Conservation (phyloP, 2,113 vertebrate genomes). For the Machaerirhynchus nigripectus region DNA sequence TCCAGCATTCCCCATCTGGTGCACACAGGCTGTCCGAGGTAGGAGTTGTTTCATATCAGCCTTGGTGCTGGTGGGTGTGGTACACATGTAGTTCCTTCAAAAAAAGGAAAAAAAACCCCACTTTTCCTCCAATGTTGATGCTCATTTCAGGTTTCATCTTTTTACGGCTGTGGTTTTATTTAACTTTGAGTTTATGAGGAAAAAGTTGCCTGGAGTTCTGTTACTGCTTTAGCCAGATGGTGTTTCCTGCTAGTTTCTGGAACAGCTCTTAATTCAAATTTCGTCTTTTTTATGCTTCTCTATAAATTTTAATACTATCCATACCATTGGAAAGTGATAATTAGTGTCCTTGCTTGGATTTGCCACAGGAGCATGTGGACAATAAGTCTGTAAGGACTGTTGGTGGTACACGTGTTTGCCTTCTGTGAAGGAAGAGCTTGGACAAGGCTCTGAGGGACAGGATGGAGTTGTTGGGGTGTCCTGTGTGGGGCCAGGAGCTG, state of each 20-base stretch:
- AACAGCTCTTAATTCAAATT: background rate
- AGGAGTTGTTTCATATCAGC: background rate
- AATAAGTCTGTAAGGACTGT: background rate
- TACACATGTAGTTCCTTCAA: fast-evolving
- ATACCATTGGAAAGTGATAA: background rate
- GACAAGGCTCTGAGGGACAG: background rate
- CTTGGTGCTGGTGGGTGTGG: background rate
- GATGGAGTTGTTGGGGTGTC: background rate
- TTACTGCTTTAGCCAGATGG: background rate
- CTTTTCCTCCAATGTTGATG: background rate
- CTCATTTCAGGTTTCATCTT: background rate
- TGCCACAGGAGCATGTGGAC: background rate
- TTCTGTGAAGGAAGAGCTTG: background rate
- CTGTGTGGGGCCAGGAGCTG: background rate
- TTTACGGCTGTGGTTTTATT: background rate
- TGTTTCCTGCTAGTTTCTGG: background rate
- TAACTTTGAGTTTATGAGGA: background rate
- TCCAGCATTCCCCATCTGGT: background rate
- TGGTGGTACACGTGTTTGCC: background rate
- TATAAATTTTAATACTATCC: background rate
- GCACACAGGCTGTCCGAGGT: fast-evolving
- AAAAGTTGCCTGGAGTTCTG: background rate
- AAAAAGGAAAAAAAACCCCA: fast-evolving
- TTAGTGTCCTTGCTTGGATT: background rate
- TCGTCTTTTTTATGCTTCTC: background rate